A percentile compares a stretch with the other conserved stretches of the same genome.
Conservation (phyloP, 2,797 vertebrate genomes). For the Leptodactylus fallax region DNA sequence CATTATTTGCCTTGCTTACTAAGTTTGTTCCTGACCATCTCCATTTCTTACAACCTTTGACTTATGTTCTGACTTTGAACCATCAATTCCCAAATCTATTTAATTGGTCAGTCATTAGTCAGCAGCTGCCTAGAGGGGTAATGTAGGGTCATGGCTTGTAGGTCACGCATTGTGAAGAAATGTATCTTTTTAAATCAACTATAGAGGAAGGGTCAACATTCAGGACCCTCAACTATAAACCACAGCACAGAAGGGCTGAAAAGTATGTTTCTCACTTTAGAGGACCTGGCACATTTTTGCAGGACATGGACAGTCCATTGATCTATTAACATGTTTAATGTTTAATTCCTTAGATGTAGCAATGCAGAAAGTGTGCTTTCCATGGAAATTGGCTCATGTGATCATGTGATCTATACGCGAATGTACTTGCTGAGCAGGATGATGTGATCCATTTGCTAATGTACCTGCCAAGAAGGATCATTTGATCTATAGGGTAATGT, state of each 20-base stretch:
- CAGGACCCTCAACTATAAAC: background rate
- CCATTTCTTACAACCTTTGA: background rate
- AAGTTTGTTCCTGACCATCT: background rate
- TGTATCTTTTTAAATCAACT: background rate
- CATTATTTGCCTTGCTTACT: background rate
- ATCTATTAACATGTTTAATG: no score
- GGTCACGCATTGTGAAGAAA: background rate
- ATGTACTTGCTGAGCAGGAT: no score
- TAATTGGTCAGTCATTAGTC: background rate
- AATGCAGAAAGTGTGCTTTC: background rate
- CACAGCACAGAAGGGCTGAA: background rate
- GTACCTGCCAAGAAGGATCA: no score
- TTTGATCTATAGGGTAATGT: no score
- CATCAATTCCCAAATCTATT: background rate
- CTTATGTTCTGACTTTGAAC: constrained; percentile 20
- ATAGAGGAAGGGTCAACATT: background rate
- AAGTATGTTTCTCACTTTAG: background rate
- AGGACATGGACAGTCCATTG: background rate
- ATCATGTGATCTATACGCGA: no score
- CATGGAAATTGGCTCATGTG: no score
- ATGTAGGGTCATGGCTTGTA: constrained; percentile 3
- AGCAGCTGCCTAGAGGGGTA: constrained; percentile 4
- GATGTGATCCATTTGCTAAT: no score
- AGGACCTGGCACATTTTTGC: background rate
- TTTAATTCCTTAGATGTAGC: no score